A percentile compares a stretch with the other conserved stretches of the same genome.
phyloP scores from a whole-genome alignment of 2,797 vertebrate genomes.

The Botia kubotai region DNA sequence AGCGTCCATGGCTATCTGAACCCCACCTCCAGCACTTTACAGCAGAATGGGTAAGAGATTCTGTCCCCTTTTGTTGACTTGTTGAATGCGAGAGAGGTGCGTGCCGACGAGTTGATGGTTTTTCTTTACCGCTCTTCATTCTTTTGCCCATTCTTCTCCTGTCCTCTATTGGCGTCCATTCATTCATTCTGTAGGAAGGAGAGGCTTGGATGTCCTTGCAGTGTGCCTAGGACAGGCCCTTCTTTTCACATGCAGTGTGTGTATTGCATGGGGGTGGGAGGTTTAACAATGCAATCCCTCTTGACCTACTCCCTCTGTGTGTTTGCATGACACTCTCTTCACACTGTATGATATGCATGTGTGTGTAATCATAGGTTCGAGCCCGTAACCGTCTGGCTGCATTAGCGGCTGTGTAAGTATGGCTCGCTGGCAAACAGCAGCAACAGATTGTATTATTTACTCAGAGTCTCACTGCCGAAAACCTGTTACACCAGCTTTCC shows the following conservation, averaged over 20 bases:
- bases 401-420: constrained; percentile 75
- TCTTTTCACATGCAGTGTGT: constrained; percentile 79
- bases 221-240: constrained; percentile 76
- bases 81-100: constrained; percentile 78
- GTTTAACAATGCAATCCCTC: constrained; percentile 82
- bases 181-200: constrained; percentile 51
- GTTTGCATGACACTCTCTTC: constrained; percentile 81
- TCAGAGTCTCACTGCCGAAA: constrained; percentile 83
- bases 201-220: constrained; percentile 73
- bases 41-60: constrained; percentile 85
- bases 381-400: constrained; percentile 75
- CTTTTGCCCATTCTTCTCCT: constrained; percentile 44
- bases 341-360: constrained; percentile 66
- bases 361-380: constrained; percentile 68
- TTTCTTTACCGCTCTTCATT: constrained; percentile 53
- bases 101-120: constrained; percentile 52
- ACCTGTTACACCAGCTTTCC: constrained; percentile 79
- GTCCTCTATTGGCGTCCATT: constrained; percentile 34
- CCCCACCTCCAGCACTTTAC: constrained; percentile 80
- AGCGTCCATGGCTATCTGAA: constrained; percentile 84
- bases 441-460: constrained; percentile 87
- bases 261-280: constrained; percentile 57
- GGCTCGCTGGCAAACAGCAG: constrained; percentile 79
- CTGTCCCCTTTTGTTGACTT: constrained; percentile 72
- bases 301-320: constrained; percentile 67